Conservation (phyloP, 2,113 vertebrate species). For the Pelobates fuscus region DNA sequence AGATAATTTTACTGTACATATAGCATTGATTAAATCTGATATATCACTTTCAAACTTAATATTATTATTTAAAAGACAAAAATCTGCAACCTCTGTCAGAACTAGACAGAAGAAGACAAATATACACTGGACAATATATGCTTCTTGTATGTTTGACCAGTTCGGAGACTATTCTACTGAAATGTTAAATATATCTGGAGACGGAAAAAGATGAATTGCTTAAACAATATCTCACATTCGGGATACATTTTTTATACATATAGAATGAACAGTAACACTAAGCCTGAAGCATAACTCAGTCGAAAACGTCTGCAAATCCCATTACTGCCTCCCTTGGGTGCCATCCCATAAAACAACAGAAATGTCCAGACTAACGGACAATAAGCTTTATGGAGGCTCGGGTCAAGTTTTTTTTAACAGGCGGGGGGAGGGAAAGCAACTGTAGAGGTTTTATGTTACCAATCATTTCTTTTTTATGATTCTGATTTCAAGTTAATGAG, state of each 20-base stretch:
- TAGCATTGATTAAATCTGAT: too few relatives aligned
- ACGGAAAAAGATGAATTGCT: not conserved
- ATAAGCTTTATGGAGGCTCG: not conserved
- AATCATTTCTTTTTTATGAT: constrained; percentile 35
- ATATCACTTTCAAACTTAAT: too few relatives aligned
- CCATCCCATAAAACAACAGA: not conserved
- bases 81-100: not conserved
- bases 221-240: not conserved
- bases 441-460: constrained; percentile 25
- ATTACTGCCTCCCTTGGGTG: not conserved
- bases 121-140: too few relatives aligned
- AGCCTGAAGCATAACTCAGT: not conserved
- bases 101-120: not conserved
- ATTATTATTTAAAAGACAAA: too few relatives aligned
- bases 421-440: not conserved
- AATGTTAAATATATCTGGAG: not conserved
- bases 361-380: constrained; percentile 13
- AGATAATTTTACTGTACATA: too few relatives aligned
- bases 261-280: not conserved
- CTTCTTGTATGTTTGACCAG: too few relatives aligned
- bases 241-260: constrained; percentile 14
- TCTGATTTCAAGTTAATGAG: constrained; percentile 30
- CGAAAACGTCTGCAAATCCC: constrained; percentile 13
- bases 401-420: not conserved
- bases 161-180: too few relatives aligned